These are phyloP conservation scores for Fregetta grallaria DNA, from an alignment of 2,113 vertebrate genomes.

Conservation along the genomic window DNA sequence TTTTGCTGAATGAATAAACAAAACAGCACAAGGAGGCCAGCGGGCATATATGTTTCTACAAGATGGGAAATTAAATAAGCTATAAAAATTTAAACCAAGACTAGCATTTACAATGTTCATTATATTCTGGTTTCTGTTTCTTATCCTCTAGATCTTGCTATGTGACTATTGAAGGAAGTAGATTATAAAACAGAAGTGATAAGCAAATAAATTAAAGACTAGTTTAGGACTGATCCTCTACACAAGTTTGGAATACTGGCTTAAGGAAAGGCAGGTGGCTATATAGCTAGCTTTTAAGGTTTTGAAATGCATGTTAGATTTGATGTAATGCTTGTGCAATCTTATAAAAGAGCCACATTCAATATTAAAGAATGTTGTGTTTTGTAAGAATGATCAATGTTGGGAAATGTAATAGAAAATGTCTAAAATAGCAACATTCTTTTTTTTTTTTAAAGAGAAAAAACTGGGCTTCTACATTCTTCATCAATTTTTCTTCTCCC, in stretches of 20 bases:
- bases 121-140: neutral
- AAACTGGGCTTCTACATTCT: neutral
- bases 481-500: neutral
- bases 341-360: neutral
- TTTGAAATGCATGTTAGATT: neutral
- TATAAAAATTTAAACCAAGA: slow-evolving; percentile 10
- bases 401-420: neutral
- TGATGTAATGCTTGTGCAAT: neutral
- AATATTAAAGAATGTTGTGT: neutral
- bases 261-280: neutral
- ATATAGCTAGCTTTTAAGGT: neutral
- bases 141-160: neutral
- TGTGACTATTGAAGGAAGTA: neutral
- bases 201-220: neutral
- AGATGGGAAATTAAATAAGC: slow-evolving; percentile 9
- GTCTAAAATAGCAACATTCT: neutral
- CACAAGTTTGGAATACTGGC: neutral
- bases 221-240: neutral
- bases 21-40: neutral
- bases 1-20: slow-evolving; percentile 36
- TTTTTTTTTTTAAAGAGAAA: neutral
- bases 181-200: neutral
- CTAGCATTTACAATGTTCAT: neutral
- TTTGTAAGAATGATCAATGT: neutral
- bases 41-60: neutral